phyloP scores from a whole-genome alignment of 2,113 vertebrate species.

The Grus americana region DNA sequence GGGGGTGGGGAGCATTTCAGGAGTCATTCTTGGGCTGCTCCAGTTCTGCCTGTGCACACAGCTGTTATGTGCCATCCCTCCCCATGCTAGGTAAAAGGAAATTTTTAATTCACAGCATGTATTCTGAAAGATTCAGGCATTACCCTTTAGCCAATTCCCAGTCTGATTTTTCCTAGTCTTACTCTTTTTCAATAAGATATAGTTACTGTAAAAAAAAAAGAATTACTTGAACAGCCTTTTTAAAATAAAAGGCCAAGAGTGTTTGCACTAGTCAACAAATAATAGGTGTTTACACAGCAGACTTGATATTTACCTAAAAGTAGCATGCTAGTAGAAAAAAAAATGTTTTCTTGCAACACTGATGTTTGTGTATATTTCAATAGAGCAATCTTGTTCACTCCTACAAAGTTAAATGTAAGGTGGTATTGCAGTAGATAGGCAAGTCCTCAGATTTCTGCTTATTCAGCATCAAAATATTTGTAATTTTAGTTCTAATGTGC shows the following conservation, averaged over 20 bases:
- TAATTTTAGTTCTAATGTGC: not conserved
- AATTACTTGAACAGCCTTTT: not conserved
- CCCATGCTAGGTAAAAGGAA: not conserved
- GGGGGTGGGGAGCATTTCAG: not conserved
- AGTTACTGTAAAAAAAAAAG: not conserved
- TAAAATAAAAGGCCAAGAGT: not conserved
- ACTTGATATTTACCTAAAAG: conserved; percentile 16
- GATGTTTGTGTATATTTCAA: not conserved
- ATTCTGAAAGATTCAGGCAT: not conserved
- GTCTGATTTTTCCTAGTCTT: not conserved
- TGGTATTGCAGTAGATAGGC: not conserved
- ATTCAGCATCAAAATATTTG: not conserved
- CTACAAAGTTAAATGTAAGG: not conserved
- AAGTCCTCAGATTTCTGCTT: not conserved
- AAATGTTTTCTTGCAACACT: not conserved
- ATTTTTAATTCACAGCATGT: not conserved
- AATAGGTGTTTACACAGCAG: conserved; percentile 17
- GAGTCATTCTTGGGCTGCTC: not conserved
- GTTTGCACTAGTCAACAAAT: conserved; percentile 23
- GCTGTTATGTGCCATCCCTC: not conserved
- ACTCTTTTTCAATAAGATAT: not conserved
- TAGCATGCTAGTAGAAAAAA: not conserved
- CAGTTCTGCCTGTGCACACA: not conserved
- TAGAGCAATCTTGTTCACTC: not conserved
- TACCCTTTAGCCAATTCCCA: not conserved